These are phyloP conservation scores for Lysandra bellargus DNA, from an alignment of 2,888 invertebrate species.

Conservation along the genomic window DNA sequence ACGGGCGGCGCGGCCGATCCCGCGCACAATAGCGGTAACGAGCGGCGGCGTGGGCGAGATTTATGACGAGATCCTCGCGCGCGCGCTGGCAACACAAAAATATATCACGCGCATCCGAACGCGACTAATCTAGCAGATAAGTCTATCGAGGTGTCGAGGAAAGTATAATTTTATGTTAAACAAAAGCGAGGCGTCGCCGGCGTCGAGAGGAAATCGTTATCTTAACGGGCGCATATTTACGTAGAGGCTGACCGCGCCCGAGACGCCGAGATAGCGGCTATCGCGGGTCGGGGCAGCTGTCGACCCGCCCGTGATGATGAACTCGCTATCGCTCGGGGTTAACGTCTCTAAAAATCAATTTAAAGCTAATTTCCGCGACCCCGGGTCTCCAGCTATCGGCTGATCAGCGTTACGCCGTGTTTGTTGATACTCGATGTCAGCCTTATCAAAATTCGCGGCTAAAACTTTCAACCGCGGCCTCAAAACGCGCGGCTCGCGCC, in stretches of 20 bases:
- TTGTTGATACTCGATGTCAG: conserved; percentile 51
- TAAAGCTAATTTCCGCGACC: conserved; percentile 46
- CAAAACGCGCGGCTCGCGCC: conserved; percentile 68
- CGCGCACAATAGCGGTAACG: conserved; percentile 76
- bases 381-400: conserved; percentile 46
- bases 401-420: conserved; percentile 49
- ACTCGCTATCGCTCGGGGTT: conserved; percentile 54
- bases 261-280: conserved; percentile 5
- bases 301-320: conserved; percentile 51
- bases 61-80: conserved; percentile 67
- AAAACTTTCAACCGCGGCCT: conserved; percentile 72
- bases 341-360: conserved; percentile 72
- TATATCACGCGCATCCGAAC: conserved; percentile 35
- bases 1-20: conserved; percentile 77
- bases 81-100: conserved; percentile 50
- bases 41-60: conserved; percentile 78
- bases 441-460: conserved; percentile 64
- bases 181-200: conserved; percentile 65
- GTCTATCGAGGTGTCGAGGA: conserved; percentile 50
- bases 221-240: conserved; percentile 75
- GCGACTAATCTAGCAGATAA: conserved; percentile 29
- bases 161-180: conserved; percentile 63
- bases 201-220: conserved; percentile 75
- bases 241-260: conserved; percentile 70
- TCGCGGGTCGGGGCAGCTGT: conserved; percentile 72